Percentiles rank a stretch among this genome's conserved stretches.
phyloP scores from a whole-genome alignment of 1,140 invertebrate genomes.

The Platyscapa corneri region DNA sequence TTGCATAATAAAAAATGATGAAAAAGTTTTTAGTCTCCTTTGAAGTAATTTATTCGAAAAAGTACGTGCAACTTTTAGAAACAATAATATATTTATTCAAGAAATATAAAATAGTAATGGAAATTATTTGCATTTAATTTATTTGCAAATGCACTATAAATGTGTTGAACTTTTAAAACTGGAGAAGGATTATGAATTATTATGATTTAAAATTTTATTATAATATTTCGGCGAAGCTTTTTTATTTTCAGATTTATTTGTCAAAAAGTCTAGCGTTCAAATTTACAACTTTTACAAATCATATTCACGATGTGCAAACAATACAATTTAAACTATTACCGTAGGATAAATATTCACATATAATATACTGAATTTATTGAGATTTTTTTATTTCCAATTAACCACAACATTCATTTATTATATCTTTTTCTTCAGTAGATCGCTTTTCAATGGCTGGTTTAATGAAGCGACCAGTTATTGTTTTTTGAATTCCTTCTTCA shows the following conservation, averaged over 20 bases:
- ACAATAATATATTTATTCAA: constrained; percentile 11
- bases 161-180: not conserved
- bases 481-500: not conserved
- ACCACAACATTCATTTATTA: not conserved
- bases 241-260: not conserved
- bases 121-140: too few species aligned
- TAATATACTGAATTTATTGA: not conserved
- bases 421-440: not conserved
- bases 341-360: not conserved
- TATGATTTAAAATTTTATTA: not conserved
- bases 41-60: too few species aligned
- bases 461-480: not conserved
- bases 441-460: not conserved
- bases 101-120: constrained; percentile 6
- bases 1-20: too few species aligned
- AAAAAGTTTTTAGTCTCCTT: too few species aligned
- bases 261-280: not conserved
- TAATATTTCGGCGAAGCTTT: not conserved
- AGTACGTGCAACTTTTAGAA: not conserved
- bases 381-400: not conserved
- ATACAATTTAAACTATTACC: not conserved
- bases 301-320: not conserved
- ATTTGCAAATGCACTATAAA: not conserved
- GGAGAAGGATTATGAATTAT: not conserved
- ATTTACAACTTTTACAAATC: not conserved